Percentiles rank a stretch among this genome's conserved stretches.
Evolutionary conservation across 2,888 invertebrate genomes (phyloP).

Genomic region (Portevinia maculata): DNA sequence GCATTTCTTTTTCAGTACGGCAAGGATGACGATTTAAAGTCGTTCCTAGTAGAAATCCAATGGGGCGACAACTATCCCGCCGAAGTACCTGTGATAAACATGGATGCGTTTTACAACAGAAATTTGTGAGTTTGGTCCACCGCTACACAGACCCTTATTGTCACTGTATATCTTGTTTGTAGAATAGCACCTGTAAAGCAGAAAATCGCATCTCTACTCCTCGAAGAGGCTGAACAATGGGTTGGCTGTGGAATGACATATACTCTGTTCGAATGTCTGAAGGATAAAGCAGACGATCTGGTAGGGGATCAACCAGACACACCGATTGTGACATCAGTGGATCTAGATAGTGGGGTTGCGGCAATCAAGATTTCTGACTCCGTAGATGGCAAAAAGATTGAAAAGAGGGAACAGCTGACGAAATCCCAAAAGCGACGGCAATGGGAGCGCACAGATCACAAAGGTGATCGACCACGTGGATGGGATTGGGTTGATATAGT

Average conservation of each 20-base stretch:
- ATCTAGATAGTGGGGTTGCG: slow-evolving; percentile 78
- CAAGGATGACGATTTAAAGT: slow-evolving; percentile 89
- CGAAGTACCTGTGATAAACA: slow-evolving; percentile 90
- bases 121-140: slow-evolving; percentile 88
- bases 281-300: slow-evolving; percentile 90
- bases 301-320: slow-evolving; percentile 88
- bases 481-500: slow-evolving; percentile 98
- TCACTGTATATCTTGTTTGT: slow-evolving; percentile 52
- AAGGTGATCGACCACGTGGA: slow-evolving; percentile 93
- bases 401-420: slow-evolving; percentile 92
- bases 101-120: slow-evolving; percentile 97
- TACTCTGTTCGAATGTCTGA: slow-evolving; percentile 94
- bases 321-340: slow-evolving; percentile 73
- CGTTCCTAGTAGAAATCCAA: slow-evolving; percentile 93
- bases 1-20: slow-evolving; percentile 86
- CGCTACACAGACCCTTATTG: not conserved
- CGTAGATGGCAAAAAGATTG: slow-evolving; percentile 84
- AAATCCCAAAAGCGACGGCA: slow-evolving; percentile 95
- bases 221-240: slow-evolving; percentile 90
- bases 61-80: slow-evolving; percentile 95
- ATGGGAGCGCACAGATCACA: slow-evolving; percentile 92
- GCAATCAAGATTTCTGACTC: slow-evolving; percentile 80
- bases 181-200: slow-evolving; percentile 89
- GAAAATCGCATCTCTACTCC: slow-evolving; percentile 86
- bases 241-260: slow-evolving; percentile 97